Evolutionary conservation across 1,140 invertebrate genomes (phyloP), one percentile per base, ranked within the genome.

Genomic region (Orchestia grillus): DNA sequence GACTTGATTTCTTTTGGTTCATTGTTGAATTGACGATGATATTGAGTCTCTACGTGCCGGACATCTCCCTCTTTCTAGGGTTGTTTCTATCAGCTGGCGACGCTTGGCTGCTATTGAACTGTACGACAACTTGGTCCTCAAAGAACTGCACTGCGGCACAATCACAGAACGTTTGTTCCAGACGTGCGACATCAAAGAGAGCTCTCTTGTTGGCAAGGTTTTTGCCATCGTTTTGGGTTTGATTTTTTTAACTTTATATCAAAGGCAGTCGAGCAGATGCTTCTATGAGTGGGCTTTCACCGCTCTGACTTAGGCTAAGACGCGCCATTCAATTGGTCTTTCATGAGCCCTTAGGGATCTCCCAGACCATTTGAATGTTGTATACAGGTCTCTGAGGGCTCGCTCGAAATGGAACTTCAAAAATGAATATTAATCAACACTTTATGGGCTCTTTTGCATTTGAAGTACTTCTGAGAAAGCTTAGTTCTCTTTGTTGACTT

Each of bases 121-220:
- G 92, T 94, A 94, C 92, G 92, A 94, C 92, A 94, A 94, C 92
- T 45, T 44, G 41, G 92, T n/a, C 92, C 43, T 47, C 92, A 94
- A 94, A 94, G 43, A 94, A 94, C 92, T 94, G 92, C 92, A 94
- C 92, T 94, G 92, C 92, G 92, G 92, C 92, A 94, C 92, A 94
- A 94, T 44, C 92, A 42, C 0, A 94, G 44, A 94, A 94, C 92
- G 92, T 94, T 94, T 45, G 92, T n/a, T 91, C 92, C 92, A 94
- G 92, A 94, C 92, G 92, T 94, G 40, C 92, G 92, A 94, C 92
- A 45, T 94, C 43, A 45, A 94, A 94, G 92, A 94, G 92, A 94
- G 19, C 44, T 45, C 92, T 40, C 43, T n/a, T n/a, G 44, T 45
- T 45, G 92, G 44, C 44, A 44, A 40, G 41, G 36, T 45, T 94